Percentiles rank a stretch among this genome's conserved stretches.
Evolutionary conservation across 1,140 invertebrate genomes (phyloP).

Genomic region (Steinernema feltiae): DNA sequence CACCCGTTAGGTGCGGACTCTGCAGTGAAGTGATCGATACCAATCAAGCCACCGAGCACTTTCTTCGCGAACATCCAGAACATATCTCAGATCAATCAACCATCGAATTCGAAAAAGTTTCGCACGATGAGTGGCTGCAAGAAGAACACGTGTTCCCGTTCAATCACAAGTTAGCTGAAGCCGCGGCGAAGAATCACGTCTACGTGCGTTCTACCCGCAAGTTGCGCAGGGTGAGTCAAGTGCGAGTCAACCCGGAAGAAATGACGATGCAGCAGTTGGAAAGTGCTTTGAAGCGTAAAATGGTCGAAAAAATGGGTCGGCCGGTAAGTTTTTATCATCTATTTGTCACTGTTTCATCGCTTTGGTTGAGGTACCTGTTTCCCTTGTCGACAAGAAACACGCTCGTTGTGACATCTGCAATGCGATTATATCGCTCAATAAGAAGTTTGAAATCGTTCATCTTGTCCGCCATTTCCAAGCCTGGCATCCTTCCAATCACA

Average conservation of each 20-base stretch:
- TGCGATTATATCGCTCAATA: constrained; percentile 52
- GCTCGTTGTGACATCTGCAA: constrained; percentile 54
- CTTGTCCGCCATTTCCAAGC: constrained; percentile 56
- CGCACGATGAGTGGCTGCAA: constrained; percentile 43
- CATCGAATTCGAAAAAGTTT: constrained; percentile 30
- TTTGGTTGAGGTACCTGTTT: constrained; percentile 46
- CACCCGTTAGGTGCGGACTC: constrained; percentile 45
- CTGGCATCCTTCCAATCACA: constrained; percentile 55
- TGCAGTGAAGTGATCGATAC: constrained; percentile 55
- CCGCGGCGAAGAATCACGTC: not conserved
- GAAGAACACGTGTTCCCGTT: constrained; percentile 34
- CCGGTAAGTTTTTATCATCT: constrained; percentile 24
- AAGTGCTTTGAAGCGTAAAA: constrained; percentile 48
- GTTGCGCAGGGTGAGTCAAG: constrained; percentile 39
- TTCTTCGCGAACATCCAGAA: constrained; percentile 52
- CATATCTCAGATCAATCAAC: constrained; percentile 14
- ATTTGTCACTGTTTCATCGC: not conserved
- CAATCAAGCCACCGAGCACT: constrained; percentile 44
- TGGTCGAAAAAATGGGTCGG: constrained; percentile 57
- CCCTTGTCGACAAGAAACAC: constrained; percentile 54
- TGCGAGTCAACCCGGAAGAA: constrained; percentile 52
- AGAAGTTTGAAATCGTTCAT: constrained; percentile 57
- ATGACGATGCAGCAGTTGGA: constrained; percentile 50
- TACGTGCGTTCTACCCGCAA: constrained; percentile 13
- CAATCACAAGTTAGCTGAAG: not conserved